Base-by-base conservation (phyloP, 1,140 invertebrate species). In the Drosophila melanica region DNA sequence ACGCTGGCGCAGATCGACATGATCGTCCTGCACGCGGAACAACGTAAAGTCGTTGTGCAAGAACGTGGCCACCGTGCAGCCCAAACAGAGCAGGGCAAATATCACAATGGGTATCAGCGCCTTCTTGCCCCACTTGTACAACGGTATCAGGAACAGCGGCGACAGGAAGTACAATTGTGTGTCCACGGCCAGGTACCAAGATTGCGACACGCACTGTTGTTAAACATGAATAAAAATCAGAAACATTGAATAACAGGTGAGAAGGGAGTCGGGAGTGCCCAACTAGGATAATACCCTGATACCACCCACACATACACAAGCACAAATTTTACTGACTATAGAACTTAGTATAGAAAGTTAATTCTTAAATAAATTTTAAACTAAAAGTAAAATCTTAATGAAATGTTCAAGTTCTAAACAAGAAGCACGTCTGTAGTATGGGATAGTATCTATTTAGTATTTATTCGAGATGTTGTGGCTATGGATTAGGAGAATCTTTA, bases 101-200 rank as follows among this genome's bases (percentile, higher is more conserved):
- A 93, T 50, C 5, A 91, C 90, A 4, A 96, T 91, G 9, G 95
- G 89, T 54, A 92, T 84, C 60, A 94, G 85, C 0, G 95, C 95
- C 57, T 93, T 89, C 81, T 93, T 93, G 55, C 93, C 93, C 93
- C 94, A 95, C 72, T 93, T 94, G 94, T 94, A 95, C 42, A 96
- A 85, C 4, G 94, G 93, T 82, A 95, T 95, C 54, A 97, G 94
- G 73, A 98, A 93, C 16, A 97, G 92, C 0, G 96, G 95, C 16
- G 96, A 95, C 2, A 97, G 90, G 68, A 97, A 93, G 91, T 97
- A 97, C 59, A 98, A 93, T 90, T 98, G 97, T 45, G 97, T 97
- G 89, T 98, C 97, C 59, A 96, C 96, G 5, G 97, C 91, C 54
- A 98, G 92, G 81, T 98, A 98, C 97, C 97, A 98, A 0, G 96